Conservation (phyloP, 2,888 invertebrate species). For the Penaeus monodon region DNA sequence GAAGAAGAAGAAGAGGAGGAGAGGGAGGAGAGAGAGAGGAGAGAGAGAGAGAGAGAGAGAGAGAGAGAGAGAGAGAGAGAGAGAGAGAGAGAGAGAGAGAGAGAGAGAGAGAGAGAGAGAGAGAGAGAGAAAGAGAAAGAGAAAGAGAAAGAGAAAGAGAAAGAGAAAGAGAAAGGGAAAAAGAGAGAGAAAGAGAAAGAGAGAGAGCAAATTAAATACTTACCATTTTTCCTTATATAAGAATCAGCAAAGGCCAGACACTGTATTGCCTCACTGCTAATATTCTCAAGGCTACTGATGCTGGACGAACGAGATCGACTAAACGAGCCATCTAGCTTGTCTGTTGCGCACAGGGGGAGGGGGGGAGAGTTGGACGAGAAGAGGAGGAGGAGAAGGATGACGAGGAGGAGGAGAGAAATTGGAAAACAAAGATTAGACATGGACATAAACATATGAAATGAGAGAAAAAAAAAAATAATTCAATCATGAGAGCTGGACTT, state of each 20-base stretch:
- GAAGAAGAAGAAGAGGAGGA: neutral
- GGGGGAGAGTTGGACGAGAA: neutral
- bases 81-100: neutral
- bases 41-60: neutral
- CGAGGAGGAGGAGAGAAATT: too few species aligned
- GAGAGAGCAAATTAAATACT: conserved; percentile 68
- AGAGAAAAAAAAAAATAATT: too few species aligned
- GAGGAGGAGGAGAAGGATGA: neutral
- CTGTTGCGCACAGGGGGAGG: conserved; percentile 72
- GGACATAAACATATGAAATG: too few species aligned
- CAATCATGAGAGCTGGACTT: too few species aligned
- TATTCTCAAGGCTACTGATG: conserved; percentile 97
- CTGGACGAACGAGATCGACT: conserved; percentile 96
- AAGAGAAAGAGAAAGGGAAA: neutral
- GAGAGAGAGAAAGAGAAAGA: too few species aligned
- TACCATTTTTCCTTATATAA: conserved; percentile 93
- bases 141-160: too few species aligned
- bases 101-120: too few species aligned
- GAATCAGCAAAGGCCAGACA: conserved; percentile 96
- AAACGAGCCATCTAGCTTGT: conserved; percentile 96
- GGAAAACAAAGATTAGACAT: too few species aligned
- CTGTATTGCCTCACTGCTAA: conserved; percentile 94
- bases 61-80: too few species aligned
- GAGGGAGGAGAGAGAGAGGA: too few species aligned
- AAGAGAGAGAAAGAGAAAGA: neutral